phyloP scores from a whole-genome alignment of 2,888 invertebrate species.

The Plebejus melissa region DNA sequence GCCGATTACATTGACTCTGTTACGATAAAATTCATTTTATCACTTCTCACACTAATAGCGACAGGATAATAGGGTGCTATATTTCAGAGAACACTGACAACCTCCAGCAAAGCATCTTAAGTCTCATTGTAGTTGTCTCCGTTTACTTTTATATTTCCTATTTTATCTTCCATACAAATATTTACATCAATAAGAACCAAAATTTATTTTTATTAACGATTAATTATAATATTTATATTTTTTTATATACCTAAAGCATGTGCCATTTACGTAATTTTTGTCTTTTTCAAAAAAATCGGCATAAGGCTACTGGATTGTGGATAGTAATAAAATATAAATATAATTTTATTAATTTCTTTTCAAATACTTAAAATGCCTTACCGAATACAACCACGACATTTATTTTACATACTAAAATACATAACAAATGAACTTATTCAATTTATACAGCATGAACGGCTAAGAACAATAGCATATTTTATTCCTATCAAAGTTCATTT shows the following conservation, averaged over 20 bases:
- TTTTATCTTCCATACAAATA: not conserved
- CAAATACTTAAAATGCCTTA: constrained; percentile 48
- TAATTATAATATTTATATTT: not conserved
- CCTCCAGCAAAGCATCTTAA: constrained; percentile 50
- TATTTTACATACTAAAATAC: constrained; percentile 20
- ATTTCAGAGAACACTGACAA: constrained; percentile 61
- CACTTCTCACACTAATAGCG: constrained; percentile 72
- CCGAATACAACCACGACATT: constrained; percentile 35
- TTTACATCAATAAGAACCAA: constrained; percentile 27
- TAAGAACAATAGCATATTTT: not conserved
- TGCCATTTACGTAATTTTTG: not conserved
- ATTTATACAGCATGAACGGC: not conserved
- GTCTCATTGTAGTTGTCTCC: not conserved
- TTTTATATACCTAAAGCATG: not conserved
- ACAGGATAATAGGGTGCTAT: constrained; percentile 73
- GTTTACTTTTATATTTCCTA: not conserved
- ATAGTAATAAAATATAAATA: not conserved
- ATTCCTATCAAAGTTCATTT: constrained; percentile 5
- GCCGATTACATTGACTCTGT: constrained; percentile 27
- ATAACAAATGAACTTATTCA: constrained; percentile 8
- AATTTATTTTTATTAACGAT: not conserved
- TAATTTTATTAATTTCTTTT: not conserved
- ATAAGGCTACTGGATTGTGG: not conserved
- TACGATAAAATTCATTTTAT: constrained; percentile 42
- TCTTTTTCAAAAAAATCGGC: not conserved